Base-by-base conservation (phyloP, 2,113 vertebrate species). In the Bos indicus region DNA sequence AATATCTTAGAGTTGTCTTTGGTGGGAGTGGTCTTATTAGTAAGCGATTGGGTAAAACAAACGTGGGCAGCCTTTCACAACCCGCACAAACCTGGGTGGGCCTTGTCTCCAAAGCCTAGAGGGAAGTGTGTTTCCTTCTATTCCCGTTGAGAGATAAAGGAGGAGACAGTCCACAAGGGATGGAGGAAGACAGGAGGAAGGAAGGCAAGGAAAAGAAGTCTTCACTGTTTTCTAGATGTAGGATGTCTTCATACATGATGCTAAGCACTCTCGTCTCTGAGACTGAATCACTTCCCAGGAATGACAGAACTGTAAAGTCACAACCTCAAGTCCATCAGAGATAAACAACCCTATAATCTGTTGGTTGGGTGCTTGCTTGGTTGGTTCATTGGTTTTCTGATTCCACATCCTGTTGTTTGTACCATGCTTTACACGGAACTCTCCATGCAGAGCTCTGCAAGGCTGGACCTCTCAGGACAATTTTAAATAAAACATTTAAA, bases 401-500 rank as follows among this genome's bases (percentile, higher is more conserved):
- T 3, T 17, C 40, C 11, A 2, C 30, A 15, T 16, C 51, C 30
- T 81, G 7, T 7, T 40, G 3, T 2, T 4, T 2, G 33, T 2
- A 2, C 17, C 40, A 1, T 4, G 23, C 5, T 40, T 14, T 19
- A 17, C 51, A 15, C 2, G 15, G 57, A 12, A 59, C 57, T 36
- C 25, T 30, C 33, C 15, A 6, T 1, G 19, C 14, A 74, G 40
- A 67, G 11, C 15, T 30, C 51, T 30, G 14, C 9, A 7, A 11
- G 1, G 15, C 17, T 54, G 30, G 8, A 9, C 80, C 64, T 88
- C 88, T 88, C n/a, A 11, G 60, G 30, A 36, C 0, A 23, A 52
- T 26, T 74, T 92, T 40, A 91, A 88, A 59, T 43, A n/a, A 91
- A 95, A 77, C 19, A 84, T n/a, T 81, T 43, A n/a, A 91, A 80